Evolutionary conservation across 2,113 vertebrate species (phyloP).

Genomic region (Gopherus evgoodei): DNA sequence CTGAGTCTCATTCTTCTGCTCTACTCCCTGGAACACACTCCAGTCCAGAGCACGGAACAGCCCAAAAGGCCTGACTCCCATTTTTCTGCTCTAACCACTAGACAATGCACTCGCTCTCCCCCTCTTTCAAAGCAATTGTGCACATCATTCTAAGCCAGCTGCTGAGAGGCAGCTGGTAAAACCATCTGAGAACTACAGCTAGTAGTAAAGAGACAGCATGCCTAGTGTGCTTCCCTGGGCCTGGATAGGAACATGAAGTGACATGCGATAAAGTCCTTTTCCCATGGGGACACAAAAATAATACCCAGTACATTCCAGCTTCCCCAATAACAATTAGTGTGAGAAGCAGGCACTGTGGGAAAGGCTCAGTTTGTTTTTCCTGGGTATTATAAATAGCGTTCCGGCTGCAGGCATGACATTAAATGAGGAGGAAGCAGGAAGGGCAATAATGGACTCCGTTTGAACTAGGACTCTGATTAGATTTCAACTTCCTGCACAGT

Average conservation of each 20-base stretch:
- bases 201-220: neutral
- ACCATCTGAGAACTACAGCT: accelerated
- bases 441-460: constrained; percentile 52
- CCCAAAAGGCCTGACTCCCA: neutral
- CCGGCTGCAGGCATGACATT: constrained; percentile 32
- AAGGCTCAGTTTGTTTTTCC: constrained; percentile 70
- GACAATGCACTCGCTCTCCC: neutral
- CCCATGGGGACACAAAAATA: constrained; percentile 65
- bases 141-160: neutral
- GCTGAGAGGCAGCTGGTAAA: accelerated
- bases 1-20: neutral
- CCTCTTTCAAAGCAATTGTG: neutral
- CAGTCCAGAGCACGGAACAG: neutral
- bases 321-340: constrained; percentile 60
- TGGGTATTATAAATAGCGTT: constrained; percentile 73
- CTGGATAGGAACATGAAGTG: neutral
- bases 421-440: neutral
- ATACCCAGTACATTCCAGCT: constrained; percentile 57
- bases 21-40: neutral
- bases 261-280: neutral
- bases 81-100: neutral
- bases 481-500: constrained; percentile 40
- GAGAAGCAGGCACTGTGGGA: constrained; percentile 64
- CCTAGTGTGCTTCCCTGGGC: neutral
- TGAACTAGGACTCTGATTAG: constrained; percentile 50